These are phyloP conservation scores for Stenolophus ochropezus DNA, from an alignment of 2,888 invertebrate genomes.

Conservation along the genomic window DNA sequence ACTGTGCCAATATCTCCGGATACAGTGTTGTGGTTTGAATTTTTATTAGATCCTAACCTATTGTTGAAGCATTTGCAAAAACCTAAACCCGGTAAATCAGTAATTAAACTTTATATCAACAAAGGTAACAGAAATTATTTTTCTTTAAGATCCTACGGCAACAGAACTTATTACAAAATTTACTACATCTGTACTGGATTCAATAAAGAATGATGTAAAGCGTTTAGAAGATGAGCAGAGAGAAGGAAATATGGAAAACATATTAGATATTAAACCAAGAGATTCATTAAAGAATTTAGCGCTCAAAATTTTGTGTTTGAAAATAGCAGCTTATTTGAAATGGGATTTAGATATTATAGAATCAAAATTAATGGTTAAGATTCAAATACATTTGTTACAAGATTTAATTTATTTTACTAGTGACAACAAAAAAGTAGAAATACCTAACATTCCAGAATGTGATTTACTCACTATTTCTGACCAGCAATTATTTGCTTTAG, in stretches of 20 bases:
- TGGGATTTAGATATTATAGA: slow-evolving; percentile 89
- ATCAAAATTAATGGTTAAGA: slow-evolving; percentile 83
- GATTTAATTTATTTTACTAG: slow-evolving; percentile 88
- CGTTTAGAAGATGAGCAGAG: slow-evolving; percentile 71
- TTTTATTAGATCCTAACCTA: slow-evolving; percentile 88
- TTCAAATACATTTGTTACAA: slow-evolving; percentile 87
- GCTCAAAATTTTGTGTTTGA: slow-evolving; percentile 88
- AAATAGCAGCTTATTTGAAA: slow-evolving; percentile 88
- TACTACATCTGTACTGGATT: slow-evolving; percentile 83
- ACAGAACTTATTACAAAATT: slow-evolving; percentile 91
- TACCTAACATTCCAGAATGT: slow-evolving; percentile 69
- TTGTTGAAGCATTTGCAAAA: slow-evolving; percentile 87
- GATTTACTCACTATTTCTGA: slow-evolving; percentile 70
- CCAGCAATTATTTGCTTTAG: slow-evolving; percentile 82
- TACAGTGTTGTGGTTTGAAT: slow-evolving; percentile 94
- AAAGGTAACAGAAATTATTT: slow-evolving; percentile 9
- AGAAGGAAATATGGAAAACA: slow-evolving; percentile 71
- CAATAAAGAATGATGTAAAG: slow-evolving; percentile 71
- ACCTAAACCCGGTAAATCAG: slow-evolving; percentile 79
- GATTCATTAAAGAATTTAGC: slow-evolving; percentile 82
- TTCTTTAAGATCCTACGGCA: slow-evolving; percentile 84
- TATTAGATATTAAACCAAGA: slow-evolving; percentile 76
- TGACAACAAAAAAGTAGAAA: slow-evolving; percentile 72
- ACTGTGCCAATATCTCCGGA: slow-evolving; percentile 89
- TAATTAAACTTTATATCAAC: too few species aligned